Evolutionary conservation across 2,113 vertebrate species (phyloP).

Genomic region (Rhea americana): DNA sequence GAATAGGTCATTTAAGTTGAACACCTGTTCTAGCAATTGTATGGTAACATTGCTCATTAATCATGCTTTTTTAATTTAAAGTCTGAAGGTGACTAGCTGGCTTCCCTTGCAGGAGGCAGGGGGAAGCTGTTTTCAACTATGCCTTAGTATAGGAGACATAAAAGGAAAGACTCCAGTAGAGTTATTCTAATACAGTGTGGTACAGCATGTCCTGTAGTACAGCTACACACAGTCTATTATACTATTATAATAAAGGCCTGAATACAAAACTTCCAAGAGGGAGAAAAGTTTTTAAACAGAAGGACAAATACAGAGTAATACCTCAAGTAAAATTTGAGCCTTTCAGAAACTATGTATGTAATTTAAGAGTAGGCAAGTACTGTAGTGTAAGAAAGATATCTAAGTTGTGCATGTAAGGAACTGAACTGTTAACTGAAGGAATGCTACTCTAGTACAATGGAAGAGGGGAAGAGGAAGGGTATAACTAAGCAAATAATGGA

Average conservation of each 20-base stretch:
- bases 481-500: not conserved
- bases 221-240: not conserved
- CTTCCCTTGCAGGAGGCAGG: not conserved
- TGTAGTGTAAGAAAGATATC: too few relatives aligned
- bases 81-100: too few relatives aligned
- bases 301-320: not conserved
- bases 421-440: not conserved
- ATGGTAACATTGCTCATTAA: not conserved
- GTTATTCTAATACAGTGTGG: rapidly evolving
- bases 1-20: not conserved
- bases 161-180: not conserved
- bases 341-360: not conserved
- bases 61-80: not conserved
- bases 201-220: too few relatives aligned
- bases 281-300: not conserved
- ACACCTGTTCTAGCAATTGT: not conserved
- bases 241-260: not conserved
- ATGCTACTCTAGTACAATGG: not conserved
- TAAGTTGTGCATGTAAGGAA: too few relatives aligned
- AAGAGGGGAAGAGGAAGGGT: not conserved
- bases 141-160: not conserved
- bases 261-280: not conserved
- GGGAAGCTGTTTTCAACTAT: not conserved
- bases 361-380: not conserved
- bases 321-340: too few relatives aligned